Base-by-base conservation (phyloP, 2,888 invertebrate genomes). In the Polydesmus complanatus region DNA sequence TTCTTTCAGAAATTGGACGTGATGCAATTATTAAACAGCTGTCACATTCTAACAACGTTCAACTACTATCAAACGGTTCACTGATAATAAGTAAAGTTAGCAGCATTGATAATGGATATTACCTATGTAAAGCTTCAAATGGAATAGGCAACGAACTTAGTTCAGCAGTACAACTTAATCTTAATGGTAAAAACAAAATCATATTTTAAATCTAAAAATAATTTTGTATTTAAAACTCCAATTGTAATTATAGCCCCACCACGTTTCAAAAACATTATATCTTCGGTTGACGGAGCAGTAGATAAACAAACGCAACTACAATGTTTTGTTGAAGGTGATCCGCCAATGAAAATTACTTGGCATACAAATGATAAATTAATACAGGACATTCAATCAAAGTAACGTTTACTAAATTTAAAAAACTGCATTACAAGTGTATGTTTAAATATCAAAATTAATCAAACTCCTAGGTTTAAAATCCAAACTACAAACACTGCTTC, bases 121-220 rank as follows among this genome's bases (percentile, higher is more conserved):
- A 94, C 74, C 79, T 95, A 52, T 96, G 96, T 73, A 93, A 95
- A 77, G 93, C 94, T 62, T 90, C 90, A 55, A 96, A 96, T 75
- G 91, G 93, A 68, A 93, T 96, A 69, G 94, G 94, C 64, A 88
- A 92, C 64, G 94, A 92, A 70, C 79, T 95, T 37, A 95, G 94
- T 59, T 94, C 94, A 67, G 92, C 95, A 23, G 89, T 94, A 68
- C 81, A 88, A 68, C 87, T 96, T 66, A 91, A 88, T 68, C 94
- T 95, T 50, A 93, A 94, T 80, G 88, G 91, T 91, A 78, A 69
- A 69, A 65, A 2, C 14, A 19, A 58, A 73, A 72, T 63, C 19
- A 37, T 51, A 3, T 3, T 37, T 19, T 21, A 19, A 26, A 19
- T 55, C 19, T 55, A 25, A 11, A 11, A 14, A 18, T 55, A 55